Evolutionary conservation across 30 jellyfish, hydroid and myxozoan species (phyloP), one percentile per base, ranked within the genome.

Genomic region (Chironex yamaguchii): DNA sequence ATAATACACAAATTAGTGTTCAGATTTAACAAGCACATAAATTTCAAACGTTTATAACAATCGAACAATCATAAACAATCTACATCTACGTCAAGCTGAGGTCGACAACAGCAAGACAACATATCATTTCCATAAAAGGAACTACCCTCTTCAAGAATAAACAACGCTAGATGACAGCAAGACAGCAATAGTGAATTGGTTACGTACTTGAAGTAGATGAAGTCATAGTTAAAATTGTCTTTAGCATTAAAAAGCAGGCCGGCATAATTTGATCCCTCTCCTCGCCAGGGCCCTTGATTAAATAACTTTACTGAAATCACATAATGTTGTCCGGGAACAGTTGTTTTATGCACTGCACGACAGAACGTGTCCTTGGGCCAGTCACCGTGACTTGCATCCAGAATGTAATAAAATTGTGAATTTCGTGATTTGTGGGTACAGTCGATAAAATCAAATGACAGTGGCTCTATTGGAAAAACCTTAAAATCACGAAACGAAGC

Each of bases 351-450:
- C 17, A 89, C 36, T 26, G 97, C 97, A 22, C 91, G 53, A 74
- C 97, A 89, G 52, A 89, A 89, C 26, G 94, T 50, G 67, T 83
- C 89, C 25, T 71, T 63, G 0, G 97, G 97, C 90, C 91, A 89
- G 28, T 77, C 58, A 34, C 97, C 97, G 22, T 89, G 97, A 31
- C 66, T 71, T 28, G 91, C 97, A 66, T 89, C 97, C 54, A 89
- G 90, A 33, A 89, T 67, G 74, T 77, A 77, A 28, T 89, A 76
- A 2, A 52, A 25, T 30, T 74, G 75, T 6, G 90, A 77, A 31
- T 69, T 50, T 0, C 91, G 36, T 1, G 97, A 67, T 84, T 29
- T 36, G 21, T 79, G 34, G 0, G 97, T 82, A 49, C 97, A 89
- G 79, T 89, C 88, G 67, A 49, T 58, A 69, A 89, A 68, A 23